Base-by-base conservation (phyloP, 2,797 vertebrate genomes). In the Erpetoichthys calabaricus region DNA sequence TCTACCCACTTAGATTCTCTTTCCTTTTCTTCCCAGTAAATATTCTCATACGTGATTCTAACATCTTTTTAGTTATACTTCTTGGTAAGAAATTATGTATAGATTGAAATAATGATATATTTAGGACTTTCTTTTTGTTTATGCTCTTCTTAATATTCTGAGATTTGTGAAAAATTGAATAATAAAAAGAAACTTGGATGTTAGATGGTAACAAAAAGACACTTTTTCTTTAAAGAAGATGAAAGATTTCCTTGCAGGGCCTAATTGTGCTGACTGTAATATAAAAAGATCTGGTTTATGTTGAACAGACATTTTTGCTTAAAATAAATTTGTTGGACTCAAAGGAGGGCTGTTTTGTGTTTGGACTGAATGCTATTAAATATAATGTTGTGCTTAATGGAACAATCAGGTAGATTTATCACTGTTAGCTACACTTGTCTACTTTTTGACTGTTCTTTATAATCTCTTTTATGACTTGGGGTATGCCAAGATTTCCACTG, bases 251-350 rank as follows among this genome's bases (percentile, higher is more conserved):
- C 79, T 81, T 66, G 75, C 72, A 83, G 68, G 81, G 77, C 75
- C 84, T 79, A 82, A 75, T 74, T 80, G 77, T 77, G 71, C 79
- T 73, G 70, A 63, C 77, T 68, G 59, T 85, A 79, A 84, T 88
- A 70, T 86, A 84, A 77, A 75, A 74, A 67, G 83, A 75, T 87
- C 89, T 92, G 86, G 69, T 89, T 91, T 86, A 77, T 89, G 80
- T 91, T 86, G 88, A 72, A 67, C 72, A 76, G 73, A 79, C 75
- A 77, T 85, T 81, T 83, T 79, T 79, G 71, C 80, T 74, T 78
- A 68, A 85, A 76, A 78, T 72, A 74, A 80, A 80, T 69, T 79
- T 76, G 80, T 83, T 73, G 64, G 60, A 74, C 78, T 83, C 73
- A 78, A 70, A 73, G 1, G n/a, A 65, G 72, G 75, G 70, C 75